Base-by-base conservation (phyloP, 2,113 vertebrate species). In the Clarias gariepinus region DNA sequence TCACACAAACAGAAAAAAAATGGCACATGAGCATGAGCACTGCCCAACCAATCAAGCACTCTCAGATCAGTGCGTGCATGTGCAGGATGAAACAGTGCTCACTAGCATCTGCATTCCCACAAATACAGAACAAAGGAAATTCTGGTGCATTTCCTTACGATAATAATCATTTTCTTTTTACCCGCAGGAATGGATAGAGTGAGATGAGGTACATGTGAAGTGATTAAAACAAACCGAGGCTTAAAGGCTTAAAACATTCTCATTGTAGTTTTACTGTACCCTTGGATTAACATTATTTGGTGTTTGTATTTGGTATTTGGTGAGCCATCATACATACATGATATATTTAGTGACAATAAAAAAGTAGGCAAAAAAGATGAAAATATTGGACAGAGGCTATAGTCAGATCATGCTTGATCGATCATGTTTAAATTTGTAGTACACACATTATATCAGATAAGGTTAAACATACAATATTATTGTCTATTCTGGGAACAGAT, bases 1-100 rank as follows among this genome's bases (percentile, higher is more conserved):
- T 86, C 89, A 85, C 85, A 89, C 84, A 89, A 89, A 89, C 80
- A 80, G 41, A 85, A 60, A 63, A 82, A 63, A 71, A 87, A 83
- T 68, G 61, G 28, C 18, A 81, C 78, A 73, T 21, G 30, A 83
- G 60, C 83, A 86, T 74, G 28, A 82, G 69, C 69, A 81, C 79
- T 69, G 78, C 85, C 55, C 55, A n/a, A 71, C 76, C 84, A 36
- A 82, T 74, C 82, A 55, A 55, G n/a, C 36, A 8, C 78, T 64
- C 68, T 85, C 80, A 83, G 86, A 87, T 85, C 61, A 73, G 55
- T 82, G 58, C 47, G 4, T 52, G 33, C 9, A 82, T 82, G 33
- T 73, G 64, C 9, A 73, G 69, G 78, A 52, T 87, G 87, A 82
- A 68, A 69, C 55, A 30, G 55, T 80, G 41, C 57, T 81, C 64